These are phyloP conservation scores for Pampusana beccarii DNA, from an alignment of 2,113 vertebrate genomes.

Conservation along the genomic window DNA sequence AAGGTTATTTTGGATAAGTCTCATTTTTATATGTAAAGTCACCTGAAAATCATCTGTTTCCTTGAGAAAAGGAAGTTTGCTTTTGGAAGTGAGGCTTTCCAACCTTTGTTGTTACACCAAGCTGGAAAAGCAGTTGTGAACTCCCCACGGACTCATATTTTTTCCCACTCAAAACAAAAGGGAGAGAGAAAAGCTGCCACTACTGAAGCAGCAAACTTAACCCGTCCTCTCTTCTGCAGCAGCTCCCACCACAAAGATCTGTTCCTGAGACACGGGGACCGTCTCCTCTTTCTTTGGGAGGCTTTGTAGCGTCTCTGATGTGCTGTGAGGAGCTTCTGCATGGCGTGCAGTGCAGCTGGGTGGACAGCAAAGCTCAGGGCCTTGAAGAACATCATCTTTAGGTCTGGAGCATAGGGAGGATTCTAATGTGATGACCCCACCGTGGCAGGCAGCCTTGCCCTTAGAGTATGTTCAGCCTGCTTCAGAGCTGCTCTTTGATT, in stretches of 20 bases:
- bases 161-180: not conserved
- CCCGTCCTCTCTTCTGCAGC: not conserved
- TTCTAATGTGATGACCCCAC: not conserved
- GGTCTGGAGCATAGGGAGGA: fast-evolving
- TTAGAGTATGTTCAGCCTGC: not conserved
- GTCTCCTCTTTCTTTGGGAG: not conserved
- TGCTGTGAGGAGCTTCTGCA: not conserved
- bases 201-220: not conserved
- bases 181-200: not conserved
- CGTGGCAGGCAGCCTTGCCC: not conserved
- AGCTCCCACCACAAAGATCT: not conserved
- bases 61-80: not conserved
- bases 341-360: too few relatives aligned
- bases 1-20: not conserved
- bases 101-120: not conserved
- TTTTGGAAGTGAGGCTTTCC: conserved; percentile 18
- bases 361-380: not conserved
- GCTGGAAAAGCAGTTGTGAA: conserved; percentile 8
- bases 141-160: not conserved
- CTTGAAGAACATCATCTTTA: not conserved
- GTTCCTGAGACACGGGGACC: not conserved
- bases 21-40: not conserved
- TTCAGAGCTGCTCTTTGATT: not conserved
- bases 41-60: conserved; percentile 2
- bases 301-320: not conserved